Evolutionary conservation across 2,113 vertebrate species (phyloP).

Genomic region (Siniperca knerii): DNA sequence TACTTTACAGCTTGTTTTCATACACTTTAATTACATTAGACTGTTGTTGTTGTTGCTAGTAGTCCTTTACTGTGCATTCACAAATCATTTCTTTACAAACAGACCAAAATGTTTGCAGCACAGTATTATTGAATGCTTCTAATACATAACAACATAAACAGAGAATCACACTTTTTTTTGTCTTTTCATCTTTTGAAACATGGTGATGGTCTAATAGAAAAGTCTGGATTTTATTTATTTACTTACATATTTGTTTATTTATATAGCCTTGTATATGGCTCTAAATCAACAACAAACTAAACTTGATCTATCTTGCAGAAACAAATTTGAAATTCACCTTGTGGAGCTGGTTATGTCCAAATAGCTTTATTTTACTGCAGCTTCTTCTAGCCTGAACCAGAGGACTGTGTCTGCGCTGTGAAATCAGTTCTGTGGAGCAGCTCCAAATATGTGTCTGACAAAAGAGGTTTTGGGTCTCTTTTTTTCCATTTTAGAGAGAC

Average conservation of each 20-base stretch:
- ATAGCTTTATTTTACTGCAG: conserved; percentile 8
- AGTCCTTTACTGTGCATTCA: no score
- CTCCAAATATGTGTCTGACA: neutral
- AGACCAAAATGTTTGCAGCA: neutral
- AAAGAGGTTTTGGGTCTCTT: neutral
- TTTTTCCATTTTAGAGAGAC: neutral
- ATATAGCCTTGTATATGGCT: neutral
- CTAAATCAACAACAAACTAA: neutral
- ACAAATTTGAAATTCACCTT: neutral
- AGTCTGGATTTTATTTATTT: no score
- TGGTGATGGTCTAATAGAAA: no score
- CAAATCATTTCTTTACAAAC: no score
- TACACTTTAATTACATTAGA: neutral
- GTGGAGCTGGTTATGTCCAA: neutral
- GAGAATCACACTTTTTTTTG: neutral
- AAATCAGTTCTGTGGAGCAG: neutral
- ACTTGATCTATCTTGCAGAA: neutral
- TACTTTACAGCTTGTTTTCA: neutral
- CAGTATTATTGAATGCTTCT: neutral
- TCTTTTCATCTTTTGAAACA: no score
- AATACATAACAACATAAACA: neutral
- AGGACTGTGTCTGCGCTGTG: neutral
- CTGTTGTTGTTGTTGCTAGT: neutral
- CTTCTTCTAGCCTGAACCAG: neutral
- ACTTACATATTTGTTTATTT: neutral